Evolutionary conservation across 2,888 invertebrate genomes (phyloP), one percentile per base, ranked within the genome.

Genomic region (Mayetiola destructor): DNA sequence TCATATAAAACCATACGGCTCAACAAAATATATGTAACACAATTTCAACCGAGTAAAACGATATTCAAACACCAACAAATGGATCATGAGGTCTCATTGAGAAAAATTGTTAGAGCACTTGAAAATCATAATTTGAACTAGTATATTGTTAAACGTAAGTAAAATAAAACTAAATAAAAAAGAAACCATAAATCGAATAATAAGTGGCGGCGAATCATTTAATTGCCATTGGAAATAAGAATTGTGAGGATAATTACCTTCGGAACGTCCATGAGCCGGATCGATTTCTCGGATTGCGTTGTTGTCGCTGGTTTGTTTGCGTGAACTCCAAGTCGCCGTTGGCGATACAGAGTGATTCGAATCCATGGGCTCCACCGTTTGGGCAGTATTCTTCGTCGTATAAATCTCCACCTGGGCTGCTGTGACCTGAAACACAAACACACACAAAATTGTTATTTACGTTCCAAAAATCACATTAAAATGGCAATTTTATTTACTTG

Each of bases 321-420:
- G 70, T 56, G 71, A 72, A 70, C 65, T 72, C 73, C 71, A 72
- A 64, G 71, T 62, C 59, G 56, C 61, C 59, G 54, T 68, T 68
- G 69, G 65, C 57, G 73, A 69, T 58, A 67, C 74, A 74, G 71
- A 70, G 65, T 68, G 71, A 66, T 69, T 72, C 70, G 68, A 69
- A 69, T 68, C 71, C 73, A 68, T 67, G 67, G 69, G 70, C 67
- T 70, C 68, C 70, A 64, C 68, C 67, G 60, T 68, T 66, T 66
- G 67, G 68, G 66, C 70, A 72, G 66, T 72, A 39, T 67, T 73
- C 73, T 70, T 73, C 72, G 67, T 73, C 73, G 68, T 73, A 73
- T 72, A 73, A 63, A 68, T 73, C 73, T 73, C 73, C 73, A 72
- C 72, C 71, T 71, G 72, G 72, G 71, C 73, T 73, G 72, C 72